Percentiles rank a stretch among this genome's conserved stretches.
phyloP scores from a whole-genome alignment of 2,797 vertebrate species.

The Cossypha caffra region DNA sequence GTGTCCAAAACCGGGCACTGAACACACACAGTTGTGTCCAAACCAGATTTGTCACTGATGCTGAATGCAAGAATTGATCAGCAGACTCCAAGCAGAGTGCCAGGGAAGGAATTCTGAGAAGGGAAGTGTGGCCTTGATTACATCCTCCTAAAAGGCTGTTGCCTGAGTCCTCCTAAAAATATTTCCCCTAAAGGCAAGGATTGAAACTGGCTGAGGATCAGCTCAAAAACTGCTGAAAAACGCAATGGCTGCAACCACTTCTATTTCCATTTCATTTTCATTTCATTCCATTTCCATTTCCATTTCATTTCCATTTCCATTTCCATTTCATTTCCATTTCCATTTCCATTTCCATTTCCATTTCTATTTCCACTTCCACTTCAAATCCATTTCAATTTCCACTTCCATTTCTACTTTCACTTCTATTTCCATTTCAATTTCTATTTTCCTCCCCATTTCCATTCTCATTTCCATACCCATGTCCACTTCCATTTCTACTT shows the following conservation, averaged over 20 bases:
- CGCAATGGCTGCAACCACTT: neutral
- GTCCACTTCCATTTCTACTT: neutral
- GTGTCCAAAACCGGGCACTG: neutral
- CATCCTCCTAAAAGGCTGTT: neutral
- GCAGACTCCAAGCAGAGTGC: neutral
- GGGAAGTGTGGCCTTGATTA: neutral
- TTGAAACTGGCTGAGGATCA: neutral
- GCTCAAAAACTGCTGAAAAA: neutral
- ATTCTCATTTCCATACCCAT: neutral
- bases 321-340: neutral
- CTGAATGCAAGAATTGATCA: neutral
- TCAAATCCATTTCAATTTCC: neutral
- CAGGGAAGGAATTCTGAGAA: neutral
- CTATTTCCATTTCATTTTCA: neutral
- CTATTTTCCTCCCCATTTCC: neutral
- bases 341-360: too few species aligned
- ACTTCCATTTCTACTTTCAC: neutral
- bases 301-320: neutral
- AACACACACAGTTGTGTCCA: neutral
- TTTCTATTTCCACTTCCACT: neutral
- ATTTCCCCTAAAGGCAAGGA: neutral
- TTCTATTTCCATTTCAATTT: neutral
- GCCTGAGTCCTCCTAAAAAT: neutral
- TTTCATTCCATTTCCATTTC: neutral
- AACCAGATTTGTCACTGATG: neutral